Evolutionary conservation across 2,797 vertebrate species (phyloP), one percentile per base, ranked within the genome.

Genomic region (Coreius guichenoti): DNA sequence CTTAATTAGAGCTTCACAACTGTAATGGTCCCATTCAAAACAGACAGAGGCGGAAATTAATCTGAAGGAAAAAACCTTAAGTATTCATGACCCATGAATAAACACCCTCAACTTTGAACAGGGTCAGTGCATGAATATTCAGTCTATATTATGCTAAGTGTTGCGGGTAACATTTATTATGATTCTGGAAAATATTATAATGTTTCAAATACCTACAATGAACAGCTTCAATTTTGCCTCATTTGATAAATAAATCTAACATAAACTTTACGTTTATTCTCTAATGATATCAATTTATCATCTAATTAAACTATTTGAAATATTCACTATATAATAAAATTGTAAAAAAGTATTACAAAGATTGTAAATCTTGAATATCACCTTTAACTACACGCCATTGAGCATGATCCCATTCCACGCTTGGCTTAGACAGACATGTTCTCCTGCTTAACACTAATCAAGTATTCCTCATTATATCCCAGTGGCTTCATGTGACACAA

Each of bases 401-500:
- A 85, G 29, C 39, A 72, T 9, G 47, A 36, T 85, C 88, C 87
- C 86, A 78, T 86, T 86, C 86, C 81, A 87, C 86, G 63, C 86
- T 47, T 80, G 49, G 86, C 76, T 81, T 90, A 91, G 73, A 89
- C 83, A 89, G 87, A 86, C 89, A 89, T 88, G 87, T 84, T 90
- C 74, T 76, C 84, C 91, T 94, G 83, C 75, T 84, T 93, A 93
- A 93, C 91, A 89, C 91, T 92, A 94, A 96, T 96, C 92, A 95
- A 91, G 91, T 87, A 93, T 92, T 94, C 94, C 95, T 93, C 92
- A 93, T 93, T 93, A 95, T 92, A 93, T 92, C 92, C 94, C 91
- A 92, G 89, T 91, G 94, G 93, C 93, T 94, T 95, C 91, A 90
- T 94, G 93, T 92, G 93, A 95, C 94, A 92, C 90, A 93, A 93